Evolutionary conservation across 2,113 vertebrate species (phyloP).

Genomic region (Stigmatopora nigra): DNA sequence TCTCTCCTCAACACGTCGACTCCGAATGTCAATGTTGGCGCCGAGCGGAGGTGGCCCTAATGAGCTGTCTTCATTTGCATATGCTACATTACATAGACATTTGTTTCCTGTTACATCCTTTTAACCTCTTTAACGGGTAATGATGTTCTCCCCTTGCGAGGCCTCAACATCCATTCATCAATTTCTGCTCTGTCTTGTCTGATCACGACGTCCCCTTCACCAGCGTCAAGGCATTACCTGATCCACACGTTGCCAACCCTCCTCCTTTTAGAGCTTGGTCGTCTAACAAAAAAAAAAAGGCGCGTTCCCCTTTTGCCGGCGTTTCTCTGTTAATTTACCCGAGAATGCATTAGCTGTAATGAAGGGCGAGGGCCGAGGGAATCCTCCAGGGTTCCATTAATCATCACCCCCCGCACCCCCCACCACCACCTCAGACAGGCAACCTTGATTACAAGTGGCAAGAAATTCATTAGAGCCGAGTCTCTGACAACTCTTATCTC

Average conservation of each 20-base stretch:
- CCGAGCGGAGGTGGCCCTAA: constrained; percentile 10
- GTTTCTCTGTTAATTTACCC: constrained; percentile 78
- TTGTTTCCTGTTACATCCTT: constrained; percentile 23
- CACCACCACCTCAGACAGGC: constrained; percentile 82
- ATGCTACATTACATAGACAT: constrained; percentile 13
- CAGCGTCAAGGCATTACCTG: constrained; percentile 9
- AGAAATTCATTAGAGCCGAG: constrained; percentile 94
- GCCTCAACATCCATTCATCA: constrained; percentile 51
- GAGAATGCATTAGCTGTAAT: constrained; percentile 87
- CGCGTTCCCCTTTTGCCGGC: constrained; percentile 59
- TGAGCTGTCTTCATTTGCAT: constrained; percentile 25
- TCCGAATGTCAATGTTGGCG: constrained; percentile 22
- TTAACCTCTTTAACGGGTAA: constrained; percentile 52
- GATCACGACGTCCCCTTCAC: constrained; percentile 27
- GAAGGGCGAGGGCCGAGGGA: constrained; percentile 89
- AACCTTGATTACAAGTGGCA: constrained; percentile 98
- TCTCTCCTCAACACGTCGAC: not conserved
- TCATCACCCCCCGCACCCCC: constrained; percentile 67
- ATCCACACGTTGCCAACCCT: constrained; percentile 15
- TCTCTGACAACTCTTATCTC: constrained; percentile 95
- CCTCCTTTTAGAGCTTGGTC: constrained; percentile 43
- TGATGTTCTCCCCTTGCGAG: constrained; percentile 40
- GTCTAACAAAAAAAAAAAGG: constrained; percentile 51
- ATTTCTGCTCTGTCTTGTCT: constrained; percentile 52
- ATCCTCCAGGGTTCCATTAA: constrained; percentile 92